Base-by-base conservation (phyloP, 1,140 invertebrate genomes). In the Heterodera schachtii region DNA sequence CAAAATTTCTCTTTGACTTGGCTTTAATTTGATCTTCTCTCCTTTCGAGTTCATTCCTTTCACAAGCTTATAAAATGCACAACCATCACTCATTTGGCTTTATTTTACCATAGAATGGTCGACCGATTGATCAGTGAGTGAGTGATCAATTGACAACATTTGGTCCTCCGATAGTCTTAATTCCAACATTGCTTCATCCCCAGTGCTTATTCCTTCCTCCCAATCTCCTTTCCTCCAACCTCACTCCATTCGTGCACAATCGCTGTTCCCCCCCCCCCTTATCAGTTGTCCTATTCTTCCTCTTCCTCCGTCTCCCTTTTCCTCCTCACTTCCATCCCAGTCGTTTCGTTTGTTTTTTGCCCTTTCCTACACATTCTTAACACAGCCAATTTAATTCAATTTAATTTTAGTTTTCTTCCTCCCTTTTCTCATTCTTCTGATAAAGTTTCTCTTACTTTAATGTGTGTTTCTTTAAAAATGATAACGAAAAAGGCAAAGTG, bases 21-120 rank as follows among this genome's bases (percentile, higher is more conserved):
- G 69, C 64, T 75, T 75, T 75, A 75, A 60, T 75, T 49, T 49
- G n/a, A 71, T 70, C 67, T 21, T 21, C 67, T 70, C 67, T 19
- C 8, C n/a, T 70, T 43, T n/a, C 31, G 11, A 9, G 41, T 46
- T 71, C 69, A 43, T 46, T 71, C 69, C 31, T 41, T 71, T 46
- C 69, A 71, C 21, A 11, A 71, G 19, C 57, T 60, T 60, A 16
- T 60, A 1, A 16, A 5, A 31, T 60, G 11, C 57, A 60, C 19
- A 60, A 19, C 57, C 16, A 4, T 16, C 57, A 60, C 4, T 2
- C 57, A 60, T 16, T 19, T 19, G 57, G 11, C 13, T 52, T 52
- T 52, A 13, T 11, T 52, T 5, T 5, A 31, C 1, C 31, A 31
- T 31, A 31, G 31, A 31, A 31, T 31, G 31, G 31, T 31, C 31